Conservation (phyloP, 2,888 invertebrate species). For the Phlogophora meticulosa region DNA sequence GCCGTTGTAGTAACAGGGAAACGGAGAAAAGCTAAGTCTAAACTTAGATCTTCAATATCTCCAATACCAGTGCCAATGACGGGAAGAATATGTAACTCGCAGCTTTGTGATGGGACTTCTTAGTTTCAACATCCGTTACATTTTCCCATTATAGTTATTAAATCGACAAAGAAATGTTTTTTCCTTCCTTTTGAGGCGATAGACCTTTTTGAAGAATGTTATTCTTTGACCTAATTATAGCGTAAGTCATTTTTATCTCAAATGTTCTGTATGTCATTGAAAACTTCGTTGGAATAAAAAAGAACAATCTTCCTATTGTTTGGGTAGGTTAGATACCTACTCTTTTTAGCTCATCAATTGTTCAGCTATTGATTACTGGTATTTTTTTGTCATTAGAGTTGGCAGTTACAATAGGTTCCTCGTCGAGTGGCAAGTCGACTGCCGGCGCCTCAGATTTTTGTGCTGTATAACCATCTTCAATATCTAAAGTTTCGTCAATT, state of each 20-base stretch:
- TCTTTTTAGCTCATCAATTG: background rate
- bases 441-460: background rate
- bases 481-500: constrained; percentile 73
- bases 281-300: constrained; percentile 4
- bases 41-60: no score
- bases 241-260: no score
- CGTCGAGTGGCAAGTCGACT: background rate
- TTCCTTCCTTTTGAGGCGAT: background rate
- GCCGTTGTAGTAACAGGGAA: no score
- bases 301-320: background rate
- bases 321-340: background rate
- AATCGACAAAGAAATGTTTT: background rate
- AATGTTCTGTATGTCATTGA: no score
- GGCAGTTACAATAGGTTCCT: background rate
- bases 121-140: no score
- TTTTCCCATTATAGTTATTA: background rate
- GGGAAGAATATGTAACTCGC: no score
- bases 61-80: no score
- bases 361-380: constrained; percentile 10
- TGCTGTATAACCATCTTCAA: constrained; percentile 71
- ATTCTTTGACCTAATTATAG: background rate
- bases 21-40: no score
- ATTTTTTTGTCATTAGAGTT: constrained; percentile 3
- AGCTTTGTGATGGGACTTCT: no score
- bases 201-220: background rate